Evolutionary conservation across 1,140 invertebrate species (phyloP).

Genomic region (Sinella curviseta): DNA sequence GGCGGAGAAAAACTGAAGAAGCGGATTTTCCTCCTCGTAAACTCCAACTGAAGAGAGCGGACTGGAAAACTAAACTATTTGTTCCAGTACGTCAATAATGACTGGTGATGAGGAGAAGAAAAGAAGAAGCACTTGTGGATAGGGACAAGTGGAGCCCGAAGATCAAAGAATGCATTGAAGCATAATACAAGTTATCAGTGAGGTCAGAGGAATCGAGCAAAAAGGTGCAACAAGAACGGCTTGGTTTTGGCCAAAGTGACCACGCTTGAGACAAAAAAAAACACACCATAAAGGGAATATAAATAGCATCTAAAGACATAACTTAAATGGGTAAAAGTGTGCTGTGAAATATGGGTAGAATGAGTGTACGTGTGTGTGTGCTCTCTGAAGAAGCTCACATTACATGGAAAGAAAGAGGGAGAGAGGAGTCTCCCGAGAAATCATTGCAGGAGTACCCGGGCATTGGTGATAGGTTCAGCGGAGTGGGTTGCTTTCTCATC

Average conservation of each 20-base stretch:
- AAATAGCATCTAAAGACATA: no score
- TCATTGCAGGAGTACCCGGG: conserved; percentile 23
- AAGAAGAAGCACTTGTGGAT: neutral
- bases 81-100: no score
- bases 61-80: no score
- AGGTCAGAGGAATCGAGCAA: neutral
- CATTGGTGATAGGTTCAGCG: conserved; percentile 32
- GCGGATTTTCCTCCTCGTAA: no score
- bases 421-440: conserved; percentile 9
- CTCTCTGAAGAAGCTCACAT: neutral
- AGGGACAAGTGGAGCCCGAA: neutral
- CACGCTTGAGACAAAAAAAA: no score
- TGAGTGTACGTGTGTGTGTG: no score
- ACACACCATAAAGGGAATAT: no score
- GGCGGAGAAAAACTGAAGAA: no score
- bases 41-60: no score
- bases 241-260: neutral
- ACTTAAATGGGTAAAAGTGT: no score
- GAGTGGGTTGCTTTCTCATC: conserved; percentile 32
- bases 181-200: neutral
- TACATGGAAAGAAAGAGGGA: neutral
- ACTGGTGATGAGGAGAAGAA: no score
- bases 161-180: neutral
- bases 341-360: no score
- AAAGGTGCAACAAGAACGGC: neutral